Evolutionary conservation across 2,113 vertebrate species (phyloP).

Genomic region (Dicerorhinus sumatrensis): DNA sequence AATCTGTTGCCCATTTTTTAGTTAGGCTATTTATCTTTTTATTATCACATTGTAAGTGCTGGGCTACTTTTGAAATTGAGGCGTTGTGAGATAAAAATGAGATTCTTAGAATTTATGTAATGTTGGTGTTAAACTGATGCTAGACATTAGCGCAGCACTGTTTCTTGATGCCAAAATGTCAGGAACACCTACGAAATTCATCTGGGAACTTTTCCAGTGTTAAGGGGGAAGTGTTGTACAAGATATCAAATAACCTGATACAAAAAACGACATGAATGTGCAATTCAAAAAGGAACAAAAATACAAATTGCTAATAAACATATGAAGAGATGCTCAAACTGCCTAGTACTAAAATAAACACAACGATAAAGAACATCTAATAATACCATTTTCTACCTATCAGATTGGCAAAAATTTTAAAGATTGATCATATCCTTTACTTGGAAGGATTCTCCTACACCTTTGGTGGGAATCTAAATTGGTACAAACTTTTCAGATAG

Average conservation of each 20-base stretch:
- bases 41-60: not conserved
- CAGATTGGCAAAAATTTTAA: not conserved
- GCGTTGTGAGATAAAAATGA: conserved; percentile 48
- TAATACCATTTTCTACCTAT: not conserved
- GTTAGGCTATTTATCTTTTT: conserved; percentile 2
- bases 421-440: conserved; percentile 10
- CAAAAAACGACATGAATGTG: not conserved
- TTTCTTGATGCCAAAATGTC: conserved; percentile 26
- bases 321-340: not conserved
- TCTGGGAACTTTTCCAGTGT: not conserved
- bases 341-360: conserved; percentile 13
- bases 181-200: conserved; percentile 9
- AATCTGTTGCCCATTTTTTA: conserved; percentile 4
- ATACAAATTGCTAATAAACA: not conserved
- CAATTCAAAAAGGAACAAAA: conserved; percentile 22
- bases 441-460: not conserved
- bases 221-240: not conserved
- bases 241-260: not conserved
- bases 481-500: not conserved
- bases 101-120: conserved; percentile 31
- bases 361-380: conserved; percentile 6
- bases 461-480: conserved; percentile 24
- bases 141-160: conserved; percentile 34
- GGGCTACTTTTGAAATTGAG: conserved; percentile 16
- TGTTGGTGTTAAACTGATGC: not conserved